Conservation (phyloP, 2,113 vertebrate genomes). For the Polypterus bichir region DNA sequence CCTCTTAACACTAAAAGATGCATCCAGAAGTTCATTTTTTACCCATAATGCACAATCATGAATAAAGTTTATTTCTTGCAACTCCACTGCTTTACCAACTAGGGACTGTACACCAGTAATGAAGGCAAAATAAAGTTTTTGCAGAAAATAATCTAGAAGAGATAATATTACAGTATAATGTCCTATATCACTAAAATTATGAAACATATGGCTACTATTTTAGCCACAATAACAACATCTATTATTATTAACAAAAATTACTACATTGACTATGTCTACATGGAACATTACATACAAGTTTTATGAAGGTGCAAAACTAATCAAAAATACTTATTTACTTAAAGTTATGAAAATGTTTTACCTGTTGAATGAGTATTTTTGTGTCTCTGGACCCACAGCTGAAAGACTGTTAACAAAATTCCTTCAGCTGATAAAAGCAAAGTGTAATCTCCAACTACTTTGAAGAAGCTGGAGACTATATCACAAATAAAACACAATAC, state of each 20-base stretch:
- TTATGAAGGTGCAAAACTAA: no score
- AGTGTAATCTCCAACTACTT: slow-evolving; percentile 67
- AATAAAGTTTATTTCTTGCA: slow-evolving; percentile 62
- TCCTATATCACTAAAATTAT: not conserved
- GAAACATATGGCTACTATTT: not conserved
- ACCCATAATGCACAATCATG: slow-evolving; percentile 69
- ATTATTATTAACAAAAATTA: no score
- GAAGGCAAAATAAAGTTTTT: slow-evolving; percentile 72
- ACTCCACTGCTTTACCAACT: slow-evolving; percentile 46
- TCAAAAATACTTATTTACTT: no score
- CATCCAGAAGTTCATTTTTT: slow-evolving; percentile 62
- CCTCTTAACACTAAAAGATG: slow-evolving; percentile 65
- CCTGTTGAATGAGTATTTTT: slow-evolving; percentile 61
- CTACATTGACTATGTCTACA: no score
- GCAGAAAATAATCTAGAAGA: slow-evolving; percentile 59
- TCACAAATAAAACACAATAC: slow-evolving; percentile 82
- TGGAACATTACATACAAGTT: no score
- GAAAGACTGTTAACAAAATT: slow-evolving; percentile 79
- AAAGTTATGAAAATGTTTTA: slow-evolving; percentile 24
- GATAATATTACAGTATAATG: not conserved
- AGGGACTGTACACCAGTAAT: slow-evolving; percentile 62
- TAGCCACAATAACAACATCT: no score
- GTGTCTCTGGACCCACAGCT: slow-evolving; percentile 75
- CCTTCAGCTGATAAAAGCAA: slow-evolving; percentile 77
- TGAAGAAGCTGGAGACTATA: slow-evolving; percentile 83